Conservation (phyloP, 2,113 vertebrate genomes). For the Chascanopsetta lugubris region DNA sequence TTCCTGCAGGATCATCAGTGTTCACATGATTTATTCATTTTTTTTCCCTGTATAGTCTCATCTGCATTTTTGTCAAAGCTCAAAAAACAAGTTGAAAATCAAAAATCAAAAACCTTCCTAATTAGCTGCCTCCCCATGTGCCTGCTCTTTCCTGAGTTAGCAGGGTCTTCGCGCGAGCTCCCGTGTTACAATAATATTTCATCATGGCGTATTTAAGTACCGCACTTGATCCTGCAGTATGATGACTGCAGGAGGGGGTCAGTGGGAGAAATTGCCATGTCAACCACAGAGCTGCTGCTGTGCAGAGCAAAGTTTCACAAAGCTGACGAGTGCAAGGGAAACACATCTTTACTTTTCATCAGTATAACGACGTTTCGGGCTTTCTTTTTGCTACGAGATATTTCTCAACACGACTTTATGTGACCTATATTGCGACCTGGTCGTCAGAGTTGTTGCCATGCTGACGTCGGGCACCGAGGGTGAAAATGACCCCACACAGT, state of each 20-base stretch:
- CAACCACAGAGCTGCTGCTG: not conserved
- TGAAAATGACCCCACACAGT: too few species aligned
- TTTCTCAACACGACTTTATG: not conserved
- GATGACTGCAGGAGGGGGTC: conserved; percentile 5
- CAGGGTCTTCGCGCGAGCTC: too few species aligned
- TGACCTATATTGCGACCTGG: not conserved
- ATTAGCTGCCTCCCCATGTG: conserved; percentile 10
- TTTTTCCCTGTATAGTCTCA: too few species aligned
- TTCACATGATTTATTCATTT: too few species aligned
- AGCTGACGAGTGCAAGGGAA: not conserved
- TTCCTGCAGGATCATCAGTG: too few species aligned
- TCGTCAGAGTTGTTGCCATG: not conserved
- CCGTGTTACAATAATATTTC: not conserved
- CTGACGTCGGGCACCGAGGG: too few species aligned
- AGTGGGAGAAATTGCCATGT: not conserved
- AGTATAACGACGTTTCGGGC: not conserved
- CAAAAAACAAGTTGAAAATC: conserved; percentile 6
- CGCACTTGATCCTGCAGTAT: not conserved
- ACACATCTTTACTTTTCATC: not conserved
- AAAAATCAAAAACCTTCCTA: not conserved
- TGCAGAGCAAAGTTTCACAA: not conserved
- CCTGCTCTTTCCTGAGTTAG: not conserved
- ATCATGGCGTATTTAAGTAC: not conserved
- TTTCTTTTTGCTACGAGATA: not conserved
- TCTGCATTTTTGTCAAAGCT: conserved; percentile 1